A percentile compares a stretch with the other conserved stretches of the same genome.
Conservation (phyloP, 2,797 vertebrate genomes). For the Acanthurus tractus region DNA sequence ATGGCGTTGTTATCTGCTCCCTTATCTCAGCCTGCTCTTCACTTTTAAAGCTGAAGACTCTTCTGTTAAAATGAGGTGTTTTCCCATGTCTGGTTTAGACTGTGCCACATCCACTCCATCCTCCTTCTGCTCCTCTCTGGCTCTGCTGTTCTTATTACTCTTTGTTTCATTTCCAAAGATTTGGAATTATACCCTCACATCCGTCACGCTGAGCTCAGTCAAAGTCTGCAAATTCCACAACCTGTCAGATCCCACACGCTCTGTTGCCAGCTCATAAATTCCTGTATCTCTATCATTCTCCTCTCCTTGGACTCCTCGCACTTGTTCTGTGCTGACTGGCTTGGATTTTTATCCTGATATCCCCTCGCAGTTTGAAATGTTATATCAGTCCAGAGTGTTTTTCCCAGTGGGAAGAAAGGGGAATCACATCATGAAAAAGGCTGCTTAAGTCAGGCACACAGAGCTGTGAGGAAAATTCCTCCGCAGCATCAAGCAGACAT, state of each 20-base stretch:
- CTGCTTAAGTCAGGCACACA: constrained; percentile 23
- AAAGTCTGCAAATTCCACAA: constrained; percentile 40
- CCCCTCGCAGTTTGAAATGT: constrained; percentile 36
- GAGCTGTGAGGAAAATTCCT: constrained; percentile 37
- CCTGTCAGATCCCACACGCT: constrained; percentile 22
- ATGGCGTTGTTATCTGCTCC: constrained; percentile 2
- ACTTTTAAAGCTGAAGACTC: constrained; percentile 4
- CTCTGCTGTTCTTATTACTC: constrained; percentile 18
- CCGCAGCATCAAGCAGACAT: constrained; percentile 23
- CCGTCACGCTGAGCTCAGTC: not conserved
- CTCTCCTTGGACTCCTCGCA: constrained; percentile 37
- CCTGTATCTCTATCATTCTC: not conserved
- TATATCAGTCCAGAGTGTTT: constrained; percentile 13
- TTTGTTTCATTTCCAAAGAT: constrained; percentile 18
- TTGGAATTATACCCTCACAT: constrained; percentile 3
- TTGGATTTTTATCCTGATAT: constrained; percentile 23
- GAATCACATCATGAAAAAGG: constrained; percentile 12
- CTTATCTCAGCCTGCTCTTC: constrained; percentile 7
- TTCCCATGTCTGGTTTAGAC: constrained; percentile 13
- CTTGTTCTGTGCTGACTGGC: constrained; percentile 22
- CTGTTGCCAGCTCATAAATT: constrained; percentile 10
- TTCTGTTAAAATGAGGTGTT: constrained; percentile 12
- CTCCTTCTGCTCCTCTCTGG: not conserved
- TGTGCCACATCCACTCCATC: constrained; percentile 19
- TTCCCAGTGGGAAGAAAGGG: not conserved